phyloP scores from a whole-genome alignment of 2,888 invertebrate genomes.

The Thymelicus lineola region DNA sequence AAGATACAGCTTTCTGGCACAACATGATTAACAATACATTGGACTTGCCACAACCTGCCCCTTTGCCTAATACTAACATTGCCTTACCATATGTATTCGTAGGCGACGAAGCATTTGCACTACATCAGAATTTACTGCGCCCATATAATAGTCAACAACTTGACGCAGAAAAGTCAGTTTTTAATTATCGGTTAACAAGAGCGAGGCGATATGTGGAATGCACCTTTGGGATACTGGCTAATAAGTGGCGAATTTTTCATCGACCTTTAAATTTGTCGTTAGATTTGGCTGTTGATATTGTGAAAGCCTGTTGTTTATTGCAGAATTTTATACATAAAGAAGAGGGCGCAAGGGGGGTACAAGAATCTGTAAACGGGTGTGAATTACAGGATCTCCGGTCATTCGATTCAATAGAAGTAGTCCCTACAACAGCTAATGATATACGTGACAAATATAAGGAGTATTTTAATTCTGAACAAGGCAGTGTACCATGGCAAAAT shows the following conservation, averaged over 20 bases:
- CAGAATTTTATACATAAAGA: too few species aligned
- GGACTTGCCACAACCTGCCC: constrained; percentile 30
- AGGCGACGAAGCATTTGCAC: constrained; percentile 41
- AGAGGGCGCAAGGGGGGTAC: too few species aligned
- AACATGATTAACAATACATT: constrained; percentile 31
- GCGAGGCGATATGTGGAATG: too few species aligned
- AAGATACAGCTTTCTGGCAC: constrained; percentile 19
- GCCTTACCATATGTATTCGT: constrained; percentile 35
- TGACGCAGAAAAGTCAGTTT: constrained; percentile 31
- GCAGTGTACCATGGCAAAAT: too few species aligned
- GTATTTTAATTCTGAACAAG: too few species aligned
- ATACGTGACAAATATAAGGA: too few species aligned
- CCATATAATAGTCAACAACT: constrained; percentile 40
- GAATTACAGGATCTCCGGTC: too few species aligned
- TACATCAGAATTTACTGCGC: constrained; percentile 27
- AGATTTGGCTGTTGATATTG: too few species aligned
- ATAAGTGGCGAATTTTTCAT: constrained; percentile 41
- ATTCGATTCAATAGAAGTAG: too few species aligned
- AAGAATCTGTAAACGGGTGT: too few species aligned
- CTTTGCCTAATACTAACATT: constrained; percentile 16
- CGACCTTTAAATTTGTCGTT: constrained; percentile 30
- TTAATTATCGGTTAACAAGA: constrained; percentile 40
- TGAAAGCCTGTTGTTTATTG: too few species aligned
- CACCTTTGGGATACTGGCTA: constrained; percentile 40
- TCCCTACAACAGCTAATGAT: too few species aligned